Conservation (phyloP, 2,888 invertebrate species). For the Homarus gammarus region DNA sequence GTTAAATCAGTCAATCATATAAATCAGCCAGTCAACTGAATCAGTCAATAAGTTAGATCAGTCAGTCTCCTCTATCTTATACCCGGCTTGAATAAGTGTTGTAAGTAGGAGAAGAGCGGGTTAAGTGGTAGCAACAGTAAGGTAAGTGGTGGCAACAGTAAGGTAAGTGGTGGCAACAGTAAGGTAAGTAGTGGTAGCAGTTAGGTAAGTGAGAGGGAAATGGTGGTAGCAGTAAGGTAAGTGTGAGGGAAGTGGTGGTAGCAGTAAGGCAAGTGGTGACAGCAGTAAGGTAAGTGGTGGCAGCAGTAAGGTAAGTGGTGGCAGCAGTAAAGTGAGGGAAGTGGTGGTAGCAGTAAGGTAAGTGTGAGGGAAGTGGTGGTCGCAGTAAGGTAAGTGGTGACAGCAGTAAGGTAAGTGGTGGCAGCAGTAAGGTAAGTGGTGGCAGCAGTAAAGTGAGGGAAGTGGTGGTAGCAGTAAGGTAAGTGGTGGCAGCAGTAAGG, state of each 20-base stretch:
- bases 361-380: neutral
- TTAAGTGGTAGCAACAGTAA: neutral
- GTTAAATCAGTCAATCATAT: too few relatives aligned
- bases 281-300: neutral
- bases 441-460: neutral
- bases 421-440: neutral
- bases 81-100: too few relatives aligned
- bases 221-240: neutral
- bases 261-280: neutral
- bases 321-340: neutral
- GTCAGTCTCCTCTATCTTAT: too few relatives aligned
- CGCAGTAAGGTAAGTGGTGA: neutral
- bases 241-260: neutral
- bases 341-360: neutral
- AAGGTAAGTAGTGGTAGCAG: neutral
- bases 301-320: neutral
- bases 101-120: too few relatives aligned
- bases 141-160: neutral
- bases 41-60: too few relatives aligned
- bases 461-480: neutral
- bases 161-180: conserved; percentile 1
- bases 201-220: neutral
- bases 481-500: neutral
- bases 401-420: neutral
- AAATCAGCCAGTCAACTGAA: too few relatives aligned